These are phyloP conservation scores for Caenorhabditis drosophilae DNA, from an alignment of 2,888 invertebrate species.

Conservation along the genomic window DNA sequence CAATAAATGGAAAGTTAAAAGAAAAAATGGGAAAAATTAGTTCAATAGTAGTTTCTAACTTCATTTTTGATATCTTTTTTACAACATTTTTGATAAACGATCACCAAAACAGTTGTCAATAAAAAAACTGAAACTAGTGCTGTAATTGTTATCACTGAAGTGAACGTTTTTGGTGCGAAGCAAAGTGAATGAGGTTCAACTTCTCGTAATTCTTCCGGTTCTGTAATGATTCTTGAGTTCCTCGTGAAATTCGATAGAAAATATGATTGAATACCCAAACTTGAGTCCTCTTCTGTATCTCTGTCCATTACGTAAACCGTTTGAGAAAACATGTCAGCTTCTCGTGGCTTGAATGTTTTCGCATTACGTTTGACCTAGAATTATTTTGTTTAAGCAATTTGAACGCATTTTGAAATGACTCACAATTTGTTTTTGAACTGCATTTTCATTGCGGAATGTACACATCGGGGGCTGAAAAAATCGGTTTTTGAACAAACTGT, in stretches of 20 bases:
- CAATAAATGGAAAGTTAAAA: conserved; percentile 3
- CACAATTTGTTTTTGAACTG: conserved; percentile 27
- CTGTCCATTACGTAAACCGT: conserved; percentile 66
- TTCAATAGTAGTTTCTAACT: conserved; percentile 17
- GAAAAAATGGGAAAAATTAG: too few relatives aligned
- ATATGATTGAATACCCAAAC: too few relatives aligned
- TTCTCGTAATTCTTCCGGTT: conserved; percentile 20
- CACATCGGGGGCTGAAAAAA: conserved; percentile 20
- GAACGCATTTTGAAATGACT: background rate
- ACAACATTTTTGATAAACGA: conserved; percentile 26
- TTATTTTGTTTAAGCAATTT: background rate
- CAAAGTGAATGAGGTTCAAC: conserved; percentile 19
- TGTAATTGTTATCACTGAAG: conserved; percentile 18
- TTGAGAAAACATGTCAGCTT: conserved; percentile 66
- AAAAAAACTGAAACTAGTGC: conserved; percentile 20
- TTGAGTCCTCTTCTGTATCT: conserved; percentile 39
- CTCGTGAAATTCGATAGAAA: too few relatives aligned
- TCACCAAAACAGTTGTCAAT: conserved; percentile 13
- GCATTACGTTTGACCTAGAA: conserved; percentile 35
- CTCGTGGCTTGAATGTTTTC: conserved; percentile 32
- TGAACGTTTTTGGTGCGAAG: conserved; percentile 14
- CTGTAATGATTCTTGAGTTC: too few relatives aligned
- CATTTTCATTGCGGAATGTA: conserved; percentile 17
- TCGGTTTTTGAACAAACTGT: conserved; percentile 1
- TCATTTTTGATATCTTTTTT: conserved; percentile 20